Evolutionary conservation across 2,113 vertebrate genomes (phyloP).

Genomic region (Periophthalmus modestus): DNA sequence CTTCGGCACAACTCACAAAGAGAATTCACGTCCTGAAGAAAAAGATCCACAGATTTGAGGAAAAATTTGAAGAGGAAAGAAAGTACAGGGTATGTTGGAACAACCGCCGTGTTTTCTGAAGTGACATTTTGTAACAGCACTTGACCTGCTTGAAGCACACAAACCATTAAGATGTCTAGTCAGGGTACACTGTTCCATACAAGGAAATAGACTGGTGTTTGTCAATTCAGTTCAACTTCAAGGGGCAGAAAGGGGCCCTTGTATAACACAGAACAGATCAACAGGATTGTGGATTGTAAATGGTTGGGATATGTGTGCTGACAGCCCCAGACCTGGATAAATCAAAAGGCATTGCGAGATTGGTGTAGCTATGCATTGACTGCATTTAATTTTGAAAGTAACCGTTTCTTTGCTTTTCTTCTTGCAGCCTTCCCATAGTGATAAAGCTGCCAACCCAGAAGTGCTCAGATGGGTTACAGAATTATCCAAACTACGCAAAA

Average conservation of each 20-base stretch:
- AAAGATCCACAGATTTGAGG: slow-evolving; percentile 94
- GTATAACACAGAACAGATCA: not conserved
- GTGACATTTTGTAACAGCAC: not conserved
- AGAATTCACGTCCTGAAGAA: slow-evolving; percentile 94
- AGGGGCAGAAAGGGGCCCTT: not conserved
- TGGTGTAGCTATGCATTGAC: not conserved
- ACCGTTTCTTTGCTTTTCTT: not conserved
- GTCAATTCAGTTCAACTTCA: not conserved
- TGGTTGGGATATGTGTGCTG: too few relatives aligned
- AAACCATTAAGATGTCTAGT: not conserved
- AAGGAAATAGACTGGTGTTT: not conserved
- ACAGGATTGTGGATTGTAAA: not conserved
- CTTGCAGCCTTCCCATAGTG: slow-evolving; percentile 90
- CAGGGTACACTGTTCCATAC: not conserved
- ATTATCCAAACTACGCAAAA: slow-evolving; percentile 90
- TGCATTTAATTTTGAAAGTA: not conserved
- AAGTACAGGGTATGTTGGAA: slow-evolving; percentile 87
- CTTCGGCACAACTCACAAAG: slow-evolving; percentile 89
- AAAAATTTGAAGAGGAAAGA: slow-evolving; percentile 92
- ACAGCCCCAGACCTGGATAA: too few relatives aligned
- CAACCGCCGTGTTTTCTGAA: not conserved
- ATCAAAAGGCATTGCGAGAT: not conserved
- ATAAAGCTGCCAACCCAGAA: slow-evolving; percentile 93
- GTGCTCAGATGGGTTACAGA: slow-evolving; percentile 96
- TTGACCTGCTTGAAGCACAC: not conserved